A percentile compares a stretch with the other conserved stretches of the same genome.
phyloP scores from a whole-genome alignment of 2,113 vertebrate species.

The Apteryx owenii region DNA sequence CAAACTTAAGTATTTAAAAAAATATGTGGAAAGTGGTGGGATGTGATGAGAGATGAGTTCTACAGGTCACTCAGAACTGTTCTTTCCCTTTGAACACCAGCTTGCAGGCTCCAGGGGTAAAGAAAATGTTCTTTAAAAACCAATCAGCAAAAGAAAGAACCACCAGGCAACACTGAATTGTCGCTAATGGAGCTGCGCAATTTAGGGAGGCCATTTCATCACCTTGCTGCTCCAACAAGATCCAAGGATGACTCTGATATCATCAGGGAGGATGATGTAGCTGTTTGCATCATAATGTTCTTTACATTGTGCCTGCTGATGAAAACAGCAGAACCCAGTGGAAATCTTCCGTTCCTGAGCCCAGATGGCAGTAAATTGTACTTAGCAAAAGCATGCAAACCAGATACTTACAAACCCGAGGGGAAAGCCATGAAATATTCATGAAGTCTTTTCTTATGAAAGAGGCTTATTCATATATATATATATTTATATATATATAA shows the following conservation, averaged over 20 bases:
- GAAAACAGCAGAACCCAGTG: background rate
- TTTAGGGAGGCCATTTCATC: background rate
- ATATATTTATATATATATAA: background rate
- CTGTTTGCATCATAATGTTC: background rate
- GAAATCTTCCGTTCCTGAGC: background rate
- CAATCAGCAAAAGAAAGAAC: background rate
- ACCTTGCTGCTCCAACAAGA: background rate
- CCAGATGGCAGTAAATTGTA: conserved; percentile 31
- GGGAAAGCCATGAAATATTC: conserved; percentile 64
- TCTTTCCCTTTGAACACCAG: conserved; percentile 31
- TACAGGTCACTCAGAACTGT: background rate
- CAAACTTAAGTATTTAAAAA: background rate
- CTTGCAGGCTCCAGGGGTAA: background rate
- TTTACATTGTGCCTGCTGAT: background rate
- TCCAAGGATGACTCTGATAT: background rate
- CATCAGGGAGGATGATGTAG: background rate
- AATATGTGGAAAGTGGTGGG: background rate
- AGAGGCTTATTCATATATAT: conserved; percentile 45
- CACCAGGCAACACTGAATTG: background rate
- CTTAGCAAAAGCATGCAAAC: conserved; percentile 4
- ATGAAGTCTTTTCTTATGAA: conserved; percentile 65
- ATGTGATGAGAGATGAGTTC: conserved; percentile 48
- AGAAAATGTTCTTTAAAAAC: background rate
- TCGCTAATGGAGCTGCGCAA: background rate
- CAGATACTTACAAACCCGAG: conserved; percentile 22